A percentile compares a stretch with the other conserved stretches of the same genome.
phyloP scores from a whole-genome alignment of 2,113 vertebrate genomes.

The Agapornis roseicollis region DNA sequence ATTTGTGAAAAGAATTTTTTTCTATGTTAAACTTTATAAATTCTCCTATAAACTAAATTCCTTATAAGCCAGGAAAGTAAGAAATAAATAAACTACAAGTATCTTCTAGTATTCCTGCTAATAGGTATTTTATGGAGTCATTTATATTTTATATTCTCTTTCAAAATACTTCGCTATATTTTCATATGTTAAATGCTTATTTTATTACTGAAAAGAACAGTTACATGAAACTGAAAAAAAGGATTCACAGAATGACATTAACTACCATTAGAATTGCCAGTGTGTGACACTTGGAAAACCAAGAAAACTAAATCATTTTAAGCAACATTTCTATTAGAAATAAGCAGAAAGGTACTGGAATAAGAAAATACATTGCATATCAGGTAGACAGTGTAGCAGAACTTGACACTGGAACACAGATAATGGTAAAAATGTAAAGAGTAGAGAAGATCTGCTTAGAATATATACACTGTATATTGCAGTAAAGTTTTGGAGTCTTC shows the following conservation, averaged over 20 bases:
- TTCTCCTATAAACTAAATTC: not conserved
- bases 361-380: not conserved
- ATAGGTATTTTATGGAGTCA: not conserved
- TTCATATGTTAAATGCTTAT: not conserved
- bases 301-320: not conserved
- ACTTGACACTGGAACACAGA: not conserved
- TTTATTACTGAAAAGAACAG: not conserved
- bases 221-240: not conserved
- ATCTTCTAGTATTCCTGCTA: not conserved
- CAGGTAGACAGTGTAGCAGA: not conserved
- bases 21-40: not conserved
- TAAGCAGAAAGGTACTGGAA: not conserved
- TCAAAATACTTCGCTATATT: not conserved
- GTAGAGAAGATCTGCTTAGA: not conserved
- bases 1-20: not conserved
- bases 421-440: not conserved
- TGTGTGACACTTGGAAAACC: not conserved
- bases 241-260: not conserved
- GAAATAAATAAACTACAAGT: not conserved
- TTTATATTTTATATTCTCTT: not conserved
- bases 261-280: not conserved
- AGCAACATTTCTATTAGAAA: not conserved
- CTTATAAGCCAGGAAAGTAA: not conserved
- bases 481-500: not conserved
- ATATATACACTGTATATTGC: not conserved